Conservation (phyloP, 2,888 invertebrate genomes). For the Arctia plantaginis region DNA sequence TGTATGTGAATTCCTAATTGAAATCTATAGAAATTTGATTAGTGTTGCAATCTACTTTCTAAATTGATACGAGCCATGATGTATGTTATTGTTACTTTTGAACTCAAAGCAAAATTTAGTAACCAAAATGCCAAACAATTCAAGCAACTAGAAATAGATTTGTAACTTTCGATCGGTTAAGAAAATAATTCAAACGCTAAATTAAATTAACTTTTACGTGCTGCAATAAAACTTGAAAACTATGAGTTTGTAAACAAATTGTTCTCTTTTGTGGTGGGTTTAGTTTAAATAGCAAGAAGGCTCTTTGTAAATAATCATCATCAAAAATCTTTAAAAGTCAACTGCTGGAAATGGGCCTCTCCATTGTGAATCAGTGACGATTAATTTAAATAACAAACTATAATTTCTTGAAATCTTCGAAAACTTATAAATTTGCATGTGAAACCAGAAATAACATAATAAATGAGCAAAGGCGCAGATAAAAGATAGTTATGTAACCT, state of each 20-base stretch:
- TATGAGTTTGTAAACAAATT: constrained; percentile 8
- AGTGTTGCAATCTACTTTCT: constrained; percentile 5
- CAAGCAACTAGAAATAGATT: constrained; percentile 27
- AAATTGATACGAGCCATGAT: background rate
- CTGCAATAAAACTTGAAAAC: background rate
- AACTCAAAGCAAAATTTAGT: background rate
- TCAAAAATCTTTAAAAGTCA: too few relatives aligned
- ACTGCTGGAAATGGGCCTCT: too few relatives aligned
- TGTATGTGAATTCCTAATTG: background rate
- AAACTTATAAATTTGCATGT: too few relatives aligned
- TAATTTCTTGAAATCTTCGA: too few relatives aligned
- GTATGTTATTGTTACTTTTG: constrained; percentile 7
- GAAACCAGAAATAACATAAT: too few relatives aligned
- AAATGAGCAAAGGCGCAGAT: too few relatives aligned
- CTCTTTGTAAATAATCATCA: too few relatives aligned
- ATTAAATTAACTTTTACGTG: background rate
- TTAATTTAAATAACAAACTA: background rate
- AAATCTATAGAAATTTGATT: background rate
- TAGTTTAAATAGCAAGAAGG: constrained; percentile 1
- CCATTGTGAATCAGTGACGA: too few relatives aligned
- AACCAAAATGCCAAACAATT: constrained; percentile 1
- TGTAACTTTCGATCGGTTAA: constrained; percentile 29
- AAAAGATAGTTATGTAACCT: too few relatives aligned
- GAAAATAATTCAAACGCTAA: constrained; percentile 18
- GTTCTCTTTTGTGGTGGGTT: constrained; percentile 28